Base-by-base conservation (phyloP, 2,888 invertebrate species). In the Rhagophthalmus giganteus region DNA sequence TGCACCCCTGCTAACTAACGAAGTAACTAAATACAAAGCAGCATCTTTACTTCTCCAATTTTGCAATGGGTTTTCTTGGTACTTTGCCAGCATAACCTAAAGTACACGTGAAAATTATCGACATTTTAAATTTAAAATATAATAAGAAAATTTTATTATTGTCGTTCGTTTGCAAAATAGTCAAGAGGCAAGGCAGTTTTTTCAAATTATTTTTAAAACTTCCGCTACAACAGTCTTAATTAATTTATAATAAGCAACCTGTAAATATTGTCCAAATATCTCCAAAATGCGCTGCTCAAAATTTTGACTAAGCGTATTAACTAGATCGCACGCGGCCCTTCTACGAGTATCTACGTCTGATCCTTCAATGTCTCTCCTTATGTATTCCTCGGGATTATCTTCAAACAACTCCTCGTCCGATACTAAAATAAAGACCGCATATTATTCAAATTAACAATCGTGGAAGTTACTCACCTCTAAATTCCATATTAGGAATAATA, bases 401-500 rank as follows among this genome's bases (percentile, higher is more conserved):
- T 96, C 95, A 75, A 99, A 99, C 31, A 96, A 73, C 73, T 99
- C 99, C 74, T 94, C 89, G 75, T 99, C 99, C 0, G 94, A 89
- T 40, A 85, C 87, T 89, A 66, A 32, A 70, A 67, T 9, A 16
- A 34, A n/a, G 16, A 13, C 13, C 2, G 8, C 2, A 27, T n/a
- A 28, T 6, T 9, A 28, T 28, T 28, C 10, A n/a, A n/a, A n/a
- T n/a, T n/a, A n/a, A n/a, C n/a, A n/a, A n/a, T n/a, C n/a, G n/a
- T n/a, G n/a, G n/a, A n/a, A 10, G 13, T 12, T 25, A 65, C 63
- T 67, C 71, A 91, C 91, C 86, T 80, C 98, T 83, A 62, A 99
- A 94, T 74, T 95, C 90, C 84, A 99, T 90, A 72, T 98, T 99
- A 0, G 98, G 97, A 65, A 99, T 94, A 64, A 99, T 91, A n/a